These are phyloP conservation scores for Phenganax stokvisi DNA, from an alignment of 92 coral and sea anemone genomes.

Conservation along the genomic window DNA sequence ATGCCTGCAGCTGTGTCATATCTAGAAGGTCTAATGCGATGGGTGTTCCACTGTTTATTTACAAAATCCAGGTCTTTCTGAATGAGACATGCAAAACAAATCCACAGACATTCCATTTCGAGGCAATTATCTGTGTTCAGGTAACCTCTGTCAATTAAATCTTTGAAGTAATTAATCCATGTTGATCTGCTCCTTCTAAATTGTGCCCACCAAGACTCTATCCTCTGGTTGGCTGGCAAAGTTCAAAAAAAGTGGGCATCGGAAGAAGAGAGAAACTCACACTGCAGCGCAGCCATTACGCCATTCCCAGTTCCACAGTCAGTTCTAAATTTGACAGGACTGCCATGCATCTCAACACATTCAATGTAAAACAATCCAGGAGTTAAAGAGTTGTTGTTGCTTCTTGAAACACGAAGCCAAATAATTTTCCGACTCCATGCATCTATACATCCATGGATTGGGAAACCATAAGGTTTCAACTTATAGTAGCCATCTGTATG, in stretches of 20 bases:
- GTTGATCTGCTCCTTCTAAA: slow-evolving; percentile 10
- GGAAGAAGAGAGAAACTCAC: background rate
- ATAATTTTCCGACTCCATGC: too few species aligned
- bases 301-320: slow-evolving; percentile 28
- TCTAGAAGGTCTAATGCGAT: slow-evolving; percentile 6
- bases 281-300: slow-evolving; percentile 36
- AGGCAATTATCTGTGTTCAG: too few species aligned
- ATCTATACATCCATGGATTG: background rate
- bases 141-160: background rate
- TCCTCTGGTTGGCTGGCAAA: slow-evolving; percentile 34
- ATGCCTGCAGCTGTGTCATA: slow-evolving; percentile 5
- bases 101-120: too few species aligned
- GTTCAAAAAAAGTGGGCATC: slow-evolving; percentile 20
- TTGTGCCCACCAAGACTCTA: slow-evolving; percentile 14
- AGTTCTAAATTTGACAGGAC: slow-evolving; percentile 14
- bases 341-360: background rate
- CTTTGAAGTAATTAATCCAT: slow-evolving; percentile 16
- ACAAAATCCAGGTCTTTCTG: background rate
- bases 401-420: background rate
- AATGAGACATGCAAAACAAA: background rate
- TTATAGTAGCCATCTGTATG: slow-evolving; percentile 40
- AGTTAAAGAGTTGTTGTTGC: slow-evolving; percentile 25
- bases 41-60: slow-evolving; percentile 11
- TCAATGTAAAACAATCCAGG: slow-evolving; percentile 18
- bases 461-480: slow-evolving; percentile 27